phyloP scores from a whole-genome alignment of 2,888 invertebrate species.

The Meghimatium bilineatum region DNA sequence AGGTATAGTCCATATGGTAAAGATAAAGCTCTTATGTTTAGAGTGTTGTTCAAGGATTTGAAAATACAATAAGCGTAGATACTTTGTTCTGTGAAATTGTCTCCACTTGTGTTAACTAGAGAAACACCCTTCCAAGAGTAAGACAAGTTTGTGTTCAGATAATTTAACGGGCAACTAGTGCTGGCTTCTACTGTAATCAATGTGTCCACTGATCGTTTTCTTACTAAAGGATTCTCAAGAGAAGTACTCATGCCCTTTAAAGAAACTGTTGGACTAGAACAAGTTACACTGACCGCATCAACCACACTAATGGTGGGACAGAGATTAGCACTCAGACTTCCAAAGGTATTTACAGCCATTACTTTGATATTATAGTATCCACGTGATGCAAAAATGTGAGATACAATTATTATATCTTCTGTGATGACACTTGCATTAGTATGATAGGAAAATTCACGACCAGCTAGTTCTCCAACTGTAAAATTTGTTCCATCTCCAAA shows the following conservation, averaged over 20 bases:
- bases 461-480: conserved; percentile 47
- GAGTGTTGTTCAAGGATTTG: conserved; percentile 55
- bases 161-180: conserved; percentile 52
- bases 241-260: conserved; percentile 20
- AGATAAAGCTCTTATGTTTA: conserved; percentile 58
- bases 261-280: conserved; percentile 45
- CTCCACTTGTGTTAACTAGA: not conserved
- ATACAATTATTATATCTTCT: conserved; percentile 52
- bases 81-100: conserved; percentile 53
- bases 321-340: conserved; percentile 58
- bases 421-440: conserved; percentile 26
- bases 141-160: conserved; percentile 46
- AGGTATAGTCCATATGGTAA: conserved; percentile 66
- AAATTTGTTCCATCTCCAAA: conserved; percentile 66
- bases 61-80: conserved; percentile 60
- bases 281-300: conserved; percentile 14
- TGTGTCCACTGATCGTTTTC: conserved; percentile 62
- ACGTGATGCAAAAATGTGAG: conserved; percentile 56
- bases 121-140: conserved; percentile 63
- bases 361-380: conserved; percentile 66
- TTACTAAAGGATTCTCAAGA: conserved; percentile 48
- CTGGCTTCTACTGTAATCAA: conserved; percentile 58
- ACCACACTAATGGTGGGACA: conserved; percentile 69
- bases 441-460: conserved; percentile 18
- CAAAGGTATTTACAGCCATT: conserved; percentile 66